Evolutionary conservation across 2,797 vertebrate species (phyloP).

Genomic region (Hemitrygon akajei): DNA sequence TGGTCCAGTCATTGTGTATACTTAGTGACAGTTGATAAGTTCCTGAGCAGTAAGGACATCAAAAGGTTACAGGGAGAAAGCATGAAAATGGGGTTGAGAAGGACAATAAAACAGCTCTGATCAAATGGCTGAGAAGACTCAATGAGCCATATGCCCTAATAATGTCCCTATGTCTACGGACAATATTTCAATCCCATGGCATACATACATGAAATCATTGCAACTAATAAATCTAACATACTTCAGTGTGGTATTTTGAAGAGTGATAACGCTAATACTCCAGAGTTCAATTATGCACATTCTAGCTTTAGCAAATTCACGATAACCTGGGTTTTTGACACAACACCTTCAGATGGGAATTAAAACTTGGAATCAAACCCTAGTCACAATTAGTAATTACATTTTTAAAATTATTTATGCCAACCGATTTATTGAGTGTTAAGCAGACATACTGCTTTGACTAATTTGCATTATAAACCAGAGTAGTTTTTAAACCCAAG

Average conservation of each 20-base stretch:
- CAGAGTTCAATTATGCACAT: neutral
- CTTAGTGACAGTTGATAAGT: too few species aligned
- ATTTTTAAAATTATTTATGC: neutral
- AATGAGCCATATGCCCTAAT: too few species aligned
- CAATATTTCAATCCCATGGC: neutral
- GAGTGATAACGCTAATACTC: too few species aligned
- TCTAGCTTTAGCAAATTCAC: neutral
- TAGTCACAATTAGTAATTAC: neutral
- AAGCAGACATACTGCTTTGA: neutral
- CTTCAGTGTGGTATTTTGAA: neutral
- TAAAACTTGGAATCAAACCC: slow-evolving; percentile 10
- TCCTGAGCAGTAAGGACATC: too few species aligned
- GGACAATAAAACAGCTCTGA: too few species aligned
- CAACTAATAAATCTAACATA: neutral
- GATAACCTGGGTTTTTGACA: neutral
- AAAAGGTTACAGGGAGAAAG: too few species aligned
- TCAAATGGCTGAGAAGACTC: too few species aligned
- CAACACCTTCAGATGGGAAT: neutral
- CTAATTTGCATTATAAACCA: neutral
- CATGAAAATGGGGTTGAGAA: too few species aligned
- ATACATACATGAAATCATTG: neutral
- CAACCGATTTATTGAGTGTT: neutral
- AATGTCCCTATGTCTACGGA: too few species aligned
- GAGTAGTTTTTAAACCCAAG: neutral
- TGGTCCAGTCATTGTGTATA: too few species aligned